Evolutionary conservation across 2,113 vertebrate species (phyloP), one percentile per base, ranked within the genome.

Genomic region (Synchiropus splendidus): DNA sequence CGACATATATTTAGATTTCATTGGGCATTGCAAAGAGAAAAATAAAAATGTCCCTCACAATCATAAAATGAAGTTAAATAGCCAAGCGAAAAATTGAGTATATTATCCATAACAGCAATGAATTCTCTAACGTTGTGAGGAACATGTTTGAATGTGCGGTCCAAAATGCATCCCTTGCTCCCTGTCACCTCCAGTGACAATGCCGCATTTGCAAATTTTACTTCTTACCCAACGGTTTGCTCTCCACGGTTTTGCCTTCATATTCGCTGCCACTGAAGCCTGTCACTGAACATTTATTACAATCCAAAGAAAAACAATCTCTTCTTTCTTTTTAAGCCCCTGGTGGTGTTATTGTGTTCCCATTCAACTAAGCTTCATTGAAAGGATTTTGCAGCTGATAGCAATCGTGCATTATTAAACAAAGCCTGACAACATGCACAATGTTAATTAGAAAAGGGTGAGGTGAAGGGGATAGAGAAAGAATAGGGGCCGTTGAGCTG

Each of bases 331-430:
- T 51, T 54, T 51, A 60, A 68, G 57, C 65, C 72, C 61, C 64
- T 15, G 54, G 62, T 75, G 67, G 64, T 76, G 68, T 78, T 78
- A 76, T 80, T 81, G 71, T 75, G 67, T 71, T 79, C 63, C 67
- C 64, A 77, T 81, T 80, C 78, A 77, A 16, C 54, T 58, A 61
- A 30, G 67, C 65, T 70, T 62, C 71, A 79, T 75, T 83, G 74
- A 79, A 77, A 78, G 75, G 77, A 64, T 68, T 72, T 64, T 69
- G 62, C 67, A 55, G 66, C 68, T 80, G 80, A 82, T 82, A 79
- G 78, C 74, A 61, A 81, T 82, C 80, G 58, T 77, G 78, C 78
- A 82, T 81, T 83, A 83, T 78, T 80, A 81, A 82, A 79, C 77
- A 78, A 77, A 79, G 70, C 75, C 80, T 70, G 77, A 82, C 78